A percentile compares a stretch with the other conserved stretches of the same genome.
Evolutionary conservation across 1,140 invertebrate genomes (phyloP).

Genomic region (Hyles euphorbiae): DNA sequence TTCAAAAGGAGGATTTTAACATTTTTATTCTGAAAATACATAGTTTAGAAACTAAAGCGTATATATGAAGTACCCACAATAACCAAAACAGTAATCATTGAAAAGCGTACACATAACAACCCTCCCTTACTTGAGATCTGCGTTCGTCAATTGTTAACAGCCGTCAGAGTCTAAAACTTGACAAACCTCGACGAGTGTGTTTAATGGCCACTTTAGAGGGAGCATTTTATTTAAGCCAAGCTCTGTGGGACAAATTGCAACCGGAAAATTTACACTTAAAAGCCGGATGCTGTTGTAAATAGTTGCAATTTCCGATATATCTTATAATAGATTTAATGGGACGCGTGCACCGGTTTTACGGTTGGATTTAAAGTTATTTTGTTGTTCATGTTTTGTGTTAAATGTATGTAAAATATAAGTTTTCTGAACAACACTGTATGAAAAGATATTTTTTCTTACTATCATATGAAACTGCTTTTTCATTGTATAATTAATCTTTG

Average conservation of each 20-base stretch:
- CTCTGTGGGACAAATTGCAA: slow-evolving; percentile 54
- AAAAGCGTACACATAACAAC: neutral
- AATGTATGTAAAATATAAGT: neutral
- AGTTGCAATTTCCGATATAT: slow-evolving; percentile 69
- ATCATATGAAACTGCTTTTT: too few species aligned
- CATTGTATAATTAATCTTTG: neutral
- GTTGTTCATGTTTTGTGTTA: neutral
- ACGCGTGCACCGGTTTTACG: slow-evolving; percentile 33
- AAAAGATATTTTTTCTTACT: neutral
- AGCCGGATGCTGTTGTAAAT: slow-evolving; percentile 65
- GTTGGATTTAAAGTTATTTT: slow-evolving; percentile 18
- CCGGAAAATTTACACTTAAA: slow-evolving; percentile 73
- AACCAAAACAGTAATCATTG: neutral
- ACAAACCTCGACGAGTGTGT: slow-evolving; percentile 23
- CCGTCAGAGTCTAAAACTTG: slow-evolving; percentile 6
- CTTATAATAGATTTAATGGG: slow-evolving; percentile 52
- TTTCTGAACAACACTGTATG: neutral
- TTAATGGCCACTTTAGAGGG: slow-evolving; percentile 34
- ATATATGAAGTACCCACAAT: too few species aligned
- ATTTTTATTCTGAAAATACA: too few species aligned
- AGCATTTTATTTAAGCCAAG: slow-evolving; percentile 27
- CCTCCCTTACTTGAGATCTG: neutral
- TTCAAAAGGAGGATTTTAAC: too few species aligned
- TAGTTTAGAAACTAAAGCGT: too few species aligned
- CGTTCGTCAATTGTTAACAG: neutral